Evolutionary conservation across 2,797 vertebrate species (phyloP).

Genomic region (Podargus strigoides): DNA sequence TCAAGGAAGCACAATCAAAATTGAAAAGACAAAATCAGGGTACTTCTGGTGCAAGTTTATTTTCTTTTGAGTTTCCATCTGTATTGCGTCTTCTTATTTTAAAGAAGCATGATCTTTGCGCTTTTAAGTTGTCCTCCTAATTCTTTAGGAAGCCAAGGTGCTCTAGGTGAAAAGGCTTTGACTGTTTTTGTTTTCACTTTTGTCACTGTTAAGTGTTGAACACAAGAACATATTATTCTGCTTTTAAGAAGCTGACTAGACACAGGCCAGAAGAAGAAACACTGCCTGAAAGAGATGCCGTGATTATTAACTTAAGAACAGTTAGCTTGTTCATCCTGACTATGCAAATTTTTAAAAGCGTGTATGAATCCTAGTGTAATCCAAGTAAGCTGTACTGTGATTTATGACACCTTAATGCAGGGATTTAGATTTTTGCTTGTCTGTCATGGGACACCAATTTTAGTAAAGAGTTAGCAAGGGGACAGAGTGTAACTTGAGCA

Average conservation of each 20-base stretch:
- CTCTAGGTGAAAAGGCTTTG: not conserved
- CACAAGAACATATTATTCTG: not conserved
- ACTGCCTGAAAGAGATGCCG: not conserved
- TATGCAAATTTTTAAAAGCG: conserved; percentile 33
- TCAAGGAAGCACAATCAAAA: not conserved
- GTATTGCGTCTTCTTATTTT: not conserved
- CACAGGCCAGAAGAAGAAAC: not conserved
- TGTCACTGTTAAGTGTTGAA: not conserved
- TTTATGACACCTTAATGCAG: conserved; percentile 64
- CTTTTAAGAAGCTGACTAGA: not conserved
- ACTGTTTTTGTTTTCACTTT: not conserved
- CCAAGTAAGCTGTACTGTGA: conserved; percentile 44
- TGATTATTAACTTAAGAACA: conserved; percentile 21
- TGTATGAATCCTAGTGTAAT: conserved; percentile 52
- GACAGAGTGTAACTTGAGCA: conserved; percentile 46
- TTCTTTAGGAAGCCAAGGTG: not conserved
- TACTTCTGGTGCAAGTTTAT: not conserved
- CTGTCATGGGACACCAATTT: conserved; percentile 63
- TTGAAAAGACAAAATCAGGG: not conserved
- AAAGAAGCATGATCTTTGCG: not conserved
- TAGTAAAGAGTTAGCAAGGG: conserved; percentile 35
- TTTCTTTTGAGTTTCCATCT: not conserved
- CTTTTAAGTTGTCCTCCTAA: not conserved
- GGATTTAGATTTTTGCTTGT: conserved; percentile 70
- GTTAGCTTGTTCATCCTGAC: conserved; percentile 47